phyloP scores from a whole-genome alignment of 2,113 vertebrate genomes.

The Melanostigma gelatinosum region DNA sequence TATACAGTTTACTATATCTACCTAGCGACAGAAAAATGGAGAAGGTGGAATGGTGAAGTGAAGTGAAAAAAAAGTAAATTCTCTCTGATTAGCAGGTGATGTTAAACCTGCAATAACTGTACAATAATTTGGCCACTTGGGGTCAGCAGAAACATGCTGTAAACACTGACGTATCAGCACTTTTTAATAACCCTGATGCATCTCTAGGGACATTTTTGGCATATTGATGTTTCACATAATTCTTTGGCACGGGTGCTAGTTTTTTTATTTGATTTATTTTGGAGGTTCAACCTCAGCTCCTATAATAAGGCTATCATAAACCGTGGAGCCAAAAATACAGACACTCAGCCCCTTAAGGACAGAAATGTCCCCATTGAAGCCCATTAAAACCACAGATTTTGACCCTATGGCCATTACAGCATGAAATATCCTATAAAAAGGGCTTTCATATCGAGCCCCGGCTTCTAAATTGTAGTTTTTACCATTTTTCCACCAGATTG shows the following conservation, averaged over 20 bases:
- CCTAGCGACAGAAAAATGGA: background rate
- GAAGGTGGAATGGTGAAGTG: background rate
- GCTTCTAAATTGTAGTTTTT: background rate
- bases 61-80: background rate
- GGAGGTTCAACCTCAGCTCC: background rate
- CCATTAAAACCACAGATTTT: background rate
- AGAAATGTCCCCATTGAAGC: too few relatives aligned
- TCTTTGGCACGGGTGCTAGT: background rate
- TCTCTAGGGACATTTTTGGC: background rate
- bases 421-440: too few relatives aligned
- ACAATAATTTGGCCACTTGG: background rate
- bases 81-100: background rate
- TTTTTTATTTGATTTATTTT: background rate
- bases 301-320: background rate
- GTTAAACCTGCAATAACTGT: background rate
- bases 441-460: background rate
- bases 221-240: background rate
- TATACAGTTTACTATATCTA: too few relatives aligned
- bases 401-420: too few relatives aligned
- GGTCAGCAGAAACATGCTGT: background rate
- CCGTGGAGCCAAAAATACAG: background rate
- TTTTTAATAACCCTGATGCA: background rate
- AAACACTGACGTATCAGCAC: background rate
- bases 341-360: background rate
- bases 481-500: background rate